These are phyloP conservation scores for Poeciliopsis turrubarensis DNA, from an alignment of 2,113 vertebrate genomes.

Conservation along the genomic window DNA sequence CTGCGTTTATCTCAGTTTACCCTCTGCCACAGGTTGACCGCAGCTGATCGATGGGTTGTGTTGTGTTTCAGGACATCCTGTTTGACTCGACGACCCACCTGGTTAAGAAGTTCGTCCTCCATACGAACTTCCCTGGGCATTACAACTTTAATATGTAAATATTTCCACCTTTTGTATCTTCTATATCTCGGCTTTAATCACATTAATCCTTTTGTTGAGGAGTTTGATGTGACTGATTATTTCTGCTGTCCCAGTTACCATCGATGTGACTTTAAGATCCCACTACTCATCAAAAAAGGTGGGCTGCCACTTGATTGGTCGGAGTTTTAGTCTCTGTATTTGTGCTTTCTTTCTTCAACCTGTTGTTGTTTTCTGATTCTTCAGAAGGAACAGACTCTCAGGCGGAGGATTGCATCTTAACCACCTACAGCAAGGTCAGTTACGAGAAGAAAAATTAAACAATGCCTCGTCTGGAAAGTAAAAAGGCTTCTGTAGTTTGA, in stretches of 20 bases:
- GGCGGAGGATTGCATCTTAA: conserved; percentile 87
- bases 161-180: conserved; percentile 30
- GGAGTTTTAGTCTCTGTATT: background rate
- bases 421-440: conserved; percentile 94
- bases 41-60: background rate
- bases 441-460: background rate
- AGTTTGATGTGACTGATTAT: background rate
- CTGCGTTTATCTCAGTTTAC: conserved; percentile 6
- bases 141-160: conserved; percentile 99
- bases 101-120: conserved; percentile 98
- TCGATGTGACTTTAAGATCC: conserved; percentile 99
- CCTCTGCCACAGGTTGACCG: background rate
- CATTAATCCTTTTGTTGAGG: too few species aligned
- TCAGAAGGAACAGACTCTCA: conserved; percentile 87
- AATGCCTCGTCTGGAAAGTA: background rate
- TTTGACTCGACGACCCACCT: conserved; percentile 97
- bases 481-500: background rate
- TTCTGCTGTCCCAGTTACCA: conserved; percentile 88
- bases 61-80: conserved; percentile 88
- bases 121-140: conserved; percentile 98
- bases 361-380: conserved; percentile 1
- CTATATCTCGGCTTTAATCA: too few species aligned
- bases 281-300: conserved; percentile 93
- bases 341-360: background rate
- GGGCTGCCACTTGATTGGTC: conserved; percentile 41